Percentiles rank a stretch among this genome's conserved stretches.
phyloP scores from a whole-genome alignment of 1,140 invertebrate genomes.

The Leguminivora glycinivorella region DNA sequence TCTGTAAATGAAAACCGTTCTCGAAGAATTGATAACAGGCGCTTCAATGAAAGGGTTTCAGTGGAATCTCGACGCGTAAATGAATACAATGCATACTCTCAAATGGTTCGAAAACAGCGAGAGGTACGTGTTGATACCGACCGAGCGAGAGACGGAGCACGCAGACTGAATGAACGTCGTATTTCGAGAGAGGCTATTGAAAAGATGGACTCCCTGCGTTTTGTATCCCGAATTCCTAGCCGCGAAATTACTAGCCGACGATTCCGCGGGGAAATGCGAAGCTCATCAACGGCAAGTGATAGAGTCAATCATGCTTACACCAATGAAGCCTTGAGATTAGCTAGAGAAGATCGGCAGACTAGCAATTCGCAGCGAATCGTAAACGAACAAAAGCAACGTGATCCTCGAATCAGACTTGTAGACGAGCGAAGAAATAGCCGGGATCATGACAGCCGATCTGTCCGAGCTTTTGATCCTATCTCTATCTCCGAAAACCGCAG shows the following conservation, averaged over 20 bases:
- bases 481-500: neutral
- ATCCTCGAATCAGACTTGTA: neutral
- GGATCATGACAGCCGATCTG: neutral
- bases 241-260: neutral
- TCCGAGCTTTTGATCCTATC: neutral
- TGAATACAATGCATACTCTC: neutral
- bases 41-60: neutral
- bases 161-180: neutral
- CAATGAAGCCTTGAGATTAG: neutral
- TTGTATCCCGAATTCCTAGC: neutral
- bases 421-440: constrained; percentile 4
- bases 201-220: constrained; percentile 1
- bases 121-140: constrained; percentile 3
- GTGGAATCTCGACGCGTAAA: neutral
- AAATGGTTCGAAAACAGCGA: neutral
- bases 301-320: neutral
- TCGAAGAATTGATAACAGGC: neutral
- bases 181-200: neutral
- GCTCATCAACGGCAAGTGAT: neutral
- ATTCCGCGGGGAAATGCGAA: neutral
- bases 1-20: constrained; percentile 8
- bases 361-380: neutral
- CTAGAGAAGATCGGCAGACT: neutral
- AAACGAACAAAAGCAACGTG: neutral
- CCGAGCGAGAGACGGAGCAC: neutral